Base-by-base conservation (phyloP, 2,888 invertebrate species). In the Lithophane ornitopus region DNA sequence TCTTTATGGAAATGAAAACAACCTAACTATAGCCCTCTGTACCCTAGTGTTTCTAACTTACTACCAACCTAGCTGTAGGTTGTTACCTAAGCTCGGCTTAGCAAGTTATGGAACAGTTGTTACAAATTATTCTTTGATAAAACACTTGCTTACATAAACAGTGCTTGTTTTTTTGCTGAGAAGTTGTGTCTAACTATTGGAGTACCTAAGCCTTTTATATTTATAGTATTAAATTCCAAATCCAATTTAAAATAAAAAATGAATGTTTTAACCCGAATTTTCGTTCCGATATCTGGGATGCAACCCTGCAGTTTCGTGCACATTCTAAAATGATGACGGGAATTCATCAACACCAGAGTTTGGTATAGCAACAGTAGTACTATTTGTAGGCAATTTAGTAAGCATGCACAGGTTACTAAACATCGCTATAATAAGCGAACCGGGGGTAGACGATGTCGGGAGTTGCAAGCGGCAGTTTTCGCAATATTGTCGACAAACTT, bases 401-500 rank as follows among this genome's bases (percentile, higher is more conserved):
- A 80, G 74, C 83, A 78, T 81, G 78, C 74, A 71, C 65, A 74
- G 70, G 73, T 76, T 85, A 77, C 75, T 82, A 87, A 86, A 80
- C 85, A 86, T 39, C 41, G 71, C 73, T 78, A 76, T 80, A 82
- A 85, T 85, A 81, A 86, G 87, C 84, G 81, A 87, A 72, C 70
- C 81, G 87, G 86, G 84, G 88, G 85, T 34, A 80, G 83, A 62
- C 41, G 49, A 62, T 54, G 86, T 81, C 87, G 86, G 86, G 88
- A 84, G 86, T 84, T 88, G 88, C 90, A 90, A 88, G 90, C 91
- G 92, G 92, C 93, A 93, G 94, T 95, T 94, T 94, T 89, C 91
- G 93, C 92, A 94, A 95, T 95, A 95, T 94, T 95, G 94, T 95
- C 95, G 92, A 93, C 89, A 92, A 94, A 95, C 90, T 95, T 95